Conservation (phyloP, 37 sponge, comb jelly and placozoan species). For the Hormiphora californensis region DNA sequence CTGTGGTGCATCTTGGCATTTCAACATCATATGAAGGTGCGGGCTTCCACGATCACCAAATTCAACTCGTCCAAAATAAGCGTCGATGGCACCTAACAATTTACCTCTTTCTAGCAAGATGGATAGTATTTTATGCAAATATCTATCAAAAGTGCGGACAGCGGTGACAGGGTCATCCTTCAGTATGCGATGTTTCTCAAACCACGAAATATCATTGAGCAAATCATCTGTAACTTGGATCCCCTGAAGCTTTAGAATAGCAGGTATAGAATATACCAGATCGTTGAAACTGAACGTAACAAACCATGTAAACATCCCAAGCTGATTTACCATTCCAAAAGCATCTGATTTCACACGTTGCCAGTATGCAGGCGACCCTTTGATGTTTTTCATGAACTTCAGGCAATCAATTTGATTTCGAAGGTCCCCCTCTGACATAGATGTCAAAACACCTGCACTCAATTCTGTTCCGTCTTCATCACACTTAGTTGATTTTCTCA, state of each 20-base stretch:
- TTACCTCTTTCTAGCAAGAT: not conserved
- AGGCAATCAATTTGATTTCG: not conserved
- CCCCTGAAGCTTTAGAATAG: not conserved
- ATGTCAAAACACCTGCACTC: not conserved
- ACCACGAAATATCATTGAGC: not conserved
- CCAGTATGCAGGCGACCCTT: constrained; percentile 25
- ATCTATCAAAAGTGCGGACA: not conserved
- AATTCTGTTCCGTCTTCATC: not conserved
- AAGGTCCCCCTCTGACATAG: no score
- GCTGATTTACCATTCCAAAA: not conserved
- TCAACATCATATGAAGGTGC: not conserved
- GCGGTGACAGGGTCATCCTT: not conserved
- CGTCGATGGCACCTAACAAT: not conserved
- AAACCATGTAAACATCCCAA: constrained; percentile 8
- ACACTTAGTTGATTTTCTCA: not conserved
- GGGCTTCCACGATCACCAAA: no score
- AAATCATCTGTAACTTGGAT: not conserved
- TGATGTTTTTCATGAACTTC: constrained; percentile 26
- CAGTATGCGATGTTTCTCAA: not conserved
- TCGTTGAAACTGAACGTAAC: constrained; percentile 8
- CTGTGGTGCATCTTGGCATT: not conserved
- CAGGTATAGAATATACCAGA: constrained; percentile 12
- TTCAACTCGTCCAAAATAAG: not conserved
- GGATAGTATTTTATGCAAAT: not conserved
- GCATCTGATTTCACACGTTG: not conserved